phyloP scores from a whole-genome alignment of 1,140 invertebrate species.

The Cyclargus thomasi region DNA sequence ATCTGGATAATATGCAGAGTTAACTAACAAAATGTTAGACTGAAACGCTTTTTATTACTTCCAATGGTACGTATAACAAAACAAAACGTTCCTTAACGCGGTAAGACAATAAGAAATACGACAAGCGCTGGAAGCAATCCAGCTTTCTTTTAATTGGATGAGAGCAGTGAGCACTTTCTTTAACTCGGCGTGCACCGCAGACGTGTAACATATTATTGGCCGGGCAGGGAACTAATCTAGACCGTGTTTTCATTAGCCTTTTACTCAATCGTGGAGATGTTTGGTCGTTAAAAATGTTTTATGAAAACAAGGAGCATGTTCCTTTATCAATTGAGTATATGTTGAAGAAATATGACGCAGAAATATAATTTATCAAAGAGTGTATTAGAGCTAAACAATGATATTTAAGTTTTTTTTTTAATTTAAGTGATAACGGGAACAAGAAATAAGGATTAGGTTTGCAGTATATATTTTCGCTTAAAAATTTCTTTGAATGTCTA shows the following conservation, averaged over 20 bases:
- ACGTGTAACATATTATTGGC: conserved; percentile 12
- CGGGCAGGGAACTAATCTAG: not conserved
- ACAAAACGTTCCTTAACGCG: conserved; percentile 19
- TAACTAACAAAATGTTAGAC: too few species aligned
- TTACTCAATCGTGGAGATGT: not conserved
- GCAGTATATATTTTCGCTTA: too few species aligned
- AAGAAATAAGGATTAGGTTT: too few species aligned
- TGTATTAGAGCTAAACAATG: too few species aligned
- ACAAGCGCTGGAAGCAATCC: conserved; percentile 64
- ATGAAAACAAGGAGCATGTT: not conserved
- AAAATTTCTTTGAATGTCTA: too few species aligned
- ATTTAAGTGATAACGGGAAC: too few species aligned
- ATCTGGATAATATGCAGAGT: too few species aligned
- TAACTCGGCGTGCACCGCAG: conserved; percentile 40
- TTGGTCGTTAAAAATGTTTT: not conserved
- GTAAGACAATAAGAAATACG: conserved; percentile 66
- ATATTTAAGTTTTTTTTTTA: too few species aligned
- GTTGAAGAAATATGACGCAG: too few species aligned
- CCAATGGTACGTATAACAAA: conserved; percentile 34
- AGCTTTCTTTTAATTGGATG: conserved; percentile 70
- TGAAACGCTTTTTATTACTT: too few species aligned
- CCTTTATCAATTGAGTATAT: too few species aligned
- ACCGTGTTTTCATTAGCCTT: not conserved
- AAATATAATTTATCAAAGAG: too few species aligned
- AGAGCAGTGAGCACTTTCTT: conserved; percentile 51